Evolutionary conservation across 1,140 invertebrate genomes (phyloP).

Genomic region (Manduca sexta): DNA sequence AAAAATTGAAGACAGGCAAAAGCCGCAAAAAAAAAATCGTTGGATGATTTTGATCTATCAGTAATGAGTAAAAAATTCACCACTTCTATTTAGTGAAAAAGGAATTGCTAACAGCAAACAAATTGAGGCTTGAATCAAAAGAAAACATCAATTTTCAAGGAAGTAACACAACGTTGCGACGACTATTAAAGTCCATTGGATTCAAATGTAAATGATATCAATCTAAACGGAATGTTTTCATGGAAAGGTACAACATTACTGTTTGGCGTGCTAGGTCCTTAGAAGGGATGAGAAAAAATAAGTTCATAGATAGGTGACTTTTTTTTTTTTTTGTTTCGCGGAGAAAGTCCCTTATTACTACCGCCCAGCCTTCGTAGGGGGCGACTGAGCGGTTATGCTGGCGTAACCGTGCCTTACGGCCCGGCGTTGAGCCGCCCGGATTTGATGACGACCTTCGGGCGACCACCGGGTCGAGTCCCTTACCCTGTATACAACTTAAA

Average conservation of each 20-base stretch:
- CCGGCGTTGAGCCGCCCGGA: too few relatives aligned
- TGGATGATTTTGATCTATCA: conserved; percentile 19
- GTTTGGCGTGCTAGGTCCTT: conserved; percentile 17
- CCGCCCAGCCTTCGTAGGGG: too few relatives aligned
- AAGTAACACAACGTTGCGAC: conserved; percentile 3
- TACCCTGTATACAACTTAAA: too few relatives aligned
- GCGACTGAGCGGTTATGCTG: too few relatives aligned
- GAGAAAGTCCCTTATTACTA: too few relatives aligned
- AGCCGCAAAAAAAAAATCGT: conserved; percentile 14
- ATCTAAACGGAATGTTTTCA: conserved; percentile 20
- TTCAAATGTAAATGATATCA: conserved; percentile 25
- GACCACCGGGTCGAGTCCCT: too few relatives aligned
- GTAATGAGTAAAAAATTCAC: conserved; percentile 20
- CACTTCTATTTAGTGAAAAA: conserved; percentile 12
- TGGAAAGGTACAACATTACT: conserved; percentile 15
- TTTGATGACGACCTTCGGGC: too few relatives aligned
- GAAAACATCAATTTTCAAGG: conserved; percentile 4
- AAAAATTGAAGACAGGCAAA: conserved; percentile 13
- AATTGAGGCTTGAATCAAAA: conserved; percentile 1
- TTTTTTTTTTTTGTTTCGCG: too few relatives aligned
- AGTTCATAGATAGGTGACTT: too few relatives aligned
- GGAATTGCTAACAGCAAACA: not conserved
- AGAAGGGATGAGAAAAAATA: conserved; percentile 13
- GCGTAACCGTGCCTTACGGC: too few relatives aligned
- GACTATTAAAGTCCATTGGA: conserved; percentile 51